Base-by-base conservation (phyloP, 2,113 vertebrate genomes). In the Taxidea taxus region DNA sequence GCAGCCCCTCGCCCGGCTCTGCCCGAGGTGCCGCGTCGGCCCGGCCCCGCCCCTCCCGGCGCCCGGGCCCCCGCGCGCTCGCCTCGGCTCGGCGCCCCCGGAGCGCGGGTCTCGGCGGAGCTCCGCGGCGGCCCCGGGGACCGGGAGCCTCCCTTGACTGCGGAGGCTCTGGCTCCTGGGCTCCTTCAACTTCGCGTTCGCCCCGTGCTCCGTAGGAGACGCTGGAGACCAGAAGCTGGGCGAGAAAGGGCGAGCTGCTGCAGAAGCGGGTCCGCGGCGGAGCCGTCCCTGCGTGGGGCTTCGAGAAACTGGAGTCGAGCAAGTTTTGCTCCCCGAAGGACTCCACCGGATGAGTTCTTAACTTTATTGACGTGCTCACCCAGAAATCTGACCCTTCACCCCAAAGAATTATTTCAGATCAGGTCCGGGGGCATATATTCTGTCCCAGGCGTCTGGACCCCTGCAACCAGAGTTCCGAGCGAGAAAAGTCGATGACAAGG, bases 11-110 rank as follows among this genome's bases (percentile, higher is more conserved):
- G 83, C 97, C 56, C 58, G 10, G 98, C 94, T 2, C 86, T 1
- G 96, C 97, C 91, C 96, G 97, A 90, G 98, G 96, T 97, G 97
- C 96, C 5, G 83, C 86, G 42, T 15, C 95, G 86, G 6, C 56
- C 81, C 20, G 20, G 72, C 49, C 94, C 77, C 42, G 62, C 39
- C 44, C 74, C n/a, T 0, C 44, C 9, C 51, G n/a, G 49, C 34
- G 6, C 15, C 60, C 25, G 1, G 56, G 58, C 51, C 21, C 74
- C 78, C 39, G 75, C 75, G 84, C 62, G 39, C 82, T 10, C 4
- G 14, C 72, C 51, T 0, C 1, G 5, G 58, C 11, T 5, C 5
- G 0, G 21, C n/a, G 90, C 74, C 47, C 29, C 0, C 13, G 0
- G 56, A 0, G 51, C 58, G 0, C 8, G 39, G 44, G 39, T 1